phyloP scores from a whole-genome alignment of 2,888 invertebrate genomes.

The Pachliopta kotzebuea region DNA sequence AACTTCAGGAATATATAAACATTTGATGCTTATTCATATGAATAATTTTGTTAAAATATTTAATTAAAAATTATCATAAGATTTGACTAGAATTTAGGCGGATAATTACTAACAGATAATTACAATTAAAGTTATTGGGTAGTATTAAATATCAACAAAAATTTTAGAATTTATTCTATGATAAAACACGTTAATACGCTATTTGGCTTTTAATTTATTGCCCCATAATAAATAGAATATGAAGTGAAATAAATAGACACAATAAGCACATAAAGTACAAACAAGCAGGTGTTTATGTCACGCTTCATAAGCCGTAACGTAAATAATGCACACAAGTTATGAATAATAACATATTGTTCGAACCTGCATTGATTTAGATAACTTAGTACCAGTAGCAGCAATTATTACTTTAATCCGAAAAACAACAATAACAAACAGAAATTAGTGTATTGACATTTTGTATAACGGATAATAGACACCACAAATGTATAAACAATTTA shows the following conservation, averaged over 20 bases:
- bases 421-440: conserved; percentile 8
- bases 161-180: not conserved
- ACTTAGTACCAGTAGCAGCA: conserved; percentile 18
- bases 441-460: conserved; percentile 8
- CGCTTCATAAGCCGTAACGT: conserved; percentile 53
- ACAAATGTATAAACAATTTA: not conserved
- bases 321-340: conserved; percentile 43
- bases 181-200: not conserved
- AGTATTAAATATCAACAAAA: no score
- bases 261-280: conserved; percentile 2
- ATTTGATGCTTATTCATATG: not conserved
- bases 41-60: not conserved
- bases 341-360: conserved; percentile 44
- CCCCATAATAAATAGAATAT: not conserved
- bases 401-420: not conserved
- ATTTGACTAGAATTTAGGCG: not conserved
- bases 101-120: not conserved
- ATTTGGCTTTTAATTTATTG: not conserved
- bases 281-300: conserved; percentile 41
- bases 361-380: conserved; percentile 29
- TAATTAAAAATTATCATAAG: not conserved
- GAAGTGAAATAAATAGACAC: not conserved
- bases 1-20: not conserved
- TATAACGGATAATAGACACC: not conserved
- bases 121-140: no score